phyloP scores from a whole-genome alignment of 2,888 invertebrate species.

The Drosophila falleni region DNA sequence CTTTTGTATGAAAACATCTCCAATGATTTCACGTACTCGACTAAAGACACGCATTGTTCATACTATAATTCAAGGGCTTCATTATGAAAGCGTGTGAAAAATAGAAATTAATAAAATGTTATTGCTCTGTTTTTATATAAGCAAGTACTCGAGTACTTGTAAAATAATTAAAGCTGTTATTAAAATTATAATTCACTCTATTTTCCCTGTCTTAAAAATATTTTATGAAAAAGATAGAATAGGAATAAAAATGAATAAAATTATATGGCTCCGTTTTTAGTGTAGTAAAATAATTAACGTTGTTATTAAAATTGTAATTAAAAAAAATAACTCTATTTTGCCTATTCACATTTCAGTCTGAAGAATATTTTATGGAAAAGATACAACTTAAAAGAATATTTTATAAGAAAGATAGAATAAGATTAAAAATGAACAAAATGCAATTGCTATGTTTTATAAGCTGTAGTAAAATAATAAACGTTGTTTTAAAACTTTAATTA shows the following conservation, averaged over 20 bases:
- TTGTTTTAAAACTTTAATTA: too few species aligned
- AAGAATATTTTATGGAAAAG: too few species aligned
- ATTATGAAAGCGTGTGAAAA: slow-evolving; percentile 51
- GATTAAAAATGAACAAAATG: too few species aligned
- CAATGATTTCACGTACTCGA: slow-evolving; percentile 29
- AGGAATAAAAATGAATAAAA: too few species aligned
- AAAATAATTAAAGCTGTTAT: slow-evolving; percentile 5
- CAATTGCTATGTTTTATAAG: too few species aligned
- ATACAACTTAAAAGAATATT: too few species aligned
- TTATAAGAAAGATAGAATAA: too few species aligned
- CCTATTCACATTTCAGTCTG: too few species aligned
- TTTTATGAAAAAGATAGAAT: too few species aligned
- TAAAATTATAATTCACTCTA: neutral
- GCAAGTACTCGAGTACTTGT: neutral
- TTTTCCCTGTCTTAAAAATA: too few species aligned
- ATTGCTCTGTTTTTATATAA: neutral
- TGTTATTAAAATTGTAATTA: slow-evolving; percentile 5
- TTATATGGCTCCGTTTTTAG: neutral
- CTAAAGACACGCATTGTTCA: slow-evolving; percentile 37
- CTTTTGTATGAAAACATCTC: slow-evolving; percentile 18
- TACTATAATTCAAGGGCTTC: slow-evolving; percentile 22
- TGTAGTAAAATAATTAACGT: neutral
- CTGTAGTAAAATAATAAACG: too few species aligned
- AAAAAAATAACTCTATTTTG: too few species aligned
- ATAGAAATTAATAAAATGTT: neutral